Evolutionary conservation across 2,888 invertebrate genomes (phyloP).

Genomic region (Cenopis cana): DNA sequence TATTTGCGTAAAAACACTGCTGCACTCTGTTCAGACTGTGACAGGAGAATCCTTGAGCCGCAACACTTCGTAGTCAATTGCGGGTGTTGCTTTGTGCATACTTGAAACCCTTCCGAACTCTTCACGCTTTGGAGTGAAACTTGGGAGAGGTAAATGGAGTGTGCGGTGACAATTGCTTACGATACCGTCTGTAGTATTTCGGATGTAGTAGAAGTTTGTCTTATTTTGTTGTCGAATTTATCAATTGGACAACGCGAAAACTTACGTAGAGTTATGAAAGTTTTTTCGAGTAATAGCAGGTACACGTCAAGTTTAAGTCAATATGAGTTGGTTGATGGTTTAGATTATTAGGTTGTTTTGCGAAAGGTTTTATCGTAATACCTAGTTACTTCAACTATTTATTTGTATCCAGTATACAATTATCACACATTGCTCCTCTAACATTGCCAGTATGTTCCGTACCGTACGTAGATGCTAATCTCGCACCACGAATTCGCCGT

Average conservation of each 20-base stretch:
- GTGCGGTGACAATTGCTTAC: slow-evolving; percentile 37
- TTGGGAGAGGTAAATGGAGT: slow-evolving; percentile 44
- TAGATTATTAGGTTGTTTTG: background rate
- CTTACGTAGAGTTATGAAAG: background rate
- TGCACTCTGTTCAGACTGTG: slow-evolving; percentile 58
- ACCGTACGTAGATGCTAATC: slow-evolving; percentile 34
- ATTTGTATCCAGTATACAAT: background rate
- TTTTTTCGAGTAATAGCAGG: no score
- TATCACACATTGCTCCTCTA: background rate
- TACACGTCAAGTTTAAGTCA: no score
- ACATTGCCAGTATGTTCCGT: background rate
- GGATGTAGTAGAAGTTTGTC: slow-evolving; percentile 10
- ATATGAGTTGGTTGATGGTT: no score
- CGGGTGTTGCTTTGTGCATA: slow-evolving; percentile 64
- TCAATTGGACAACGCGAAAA: background rate
- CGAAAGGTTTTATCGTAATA: background rate
- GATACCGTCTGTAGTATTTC: slow-evolving; percentile 26
- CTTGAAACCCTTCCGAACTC: slow-evolving; percentile 61
- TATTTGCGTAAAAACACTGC: slow-evolving; percentile 63
- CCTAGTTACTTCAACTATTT: background rate
- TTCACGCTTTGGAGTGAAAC: slow-evolving; percentile 49
- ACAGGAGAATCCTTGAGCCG: slow-evolving; percentile 61
- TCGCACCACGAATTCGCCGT: slow-evolving; percentile 27
- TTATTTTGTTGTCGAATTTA: slow-evolving; percentile 2
- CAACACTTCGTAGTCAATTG: slow-evolving; percentile 65